Evolutionary conservation across 2,797 vertebrate species (phyloP).

Genomic region (Falco naumanni): DNA sequence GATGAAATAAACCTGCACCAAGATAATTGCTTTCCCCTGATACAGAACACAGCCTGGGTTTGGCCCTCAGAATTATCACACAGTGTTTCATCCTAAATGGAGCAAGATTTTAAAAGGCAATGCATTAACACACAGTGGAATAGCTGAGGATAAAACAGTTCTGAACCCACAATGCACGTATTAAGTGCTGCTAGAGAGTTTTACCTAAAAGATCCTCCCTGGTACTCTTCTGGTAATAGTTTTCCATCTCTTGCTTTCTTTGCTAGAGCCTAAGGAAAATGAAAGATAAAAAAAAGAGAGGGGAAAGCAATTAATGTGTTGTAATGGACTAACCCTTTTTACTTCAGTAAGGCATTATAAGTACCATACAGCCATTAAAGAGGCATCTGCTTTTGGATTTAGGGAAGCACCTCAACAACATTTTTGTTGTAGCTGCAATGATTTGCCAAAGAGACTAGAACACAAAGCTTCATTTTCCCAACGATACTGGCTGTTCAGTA

Average conservation of each 20-base stretch:
- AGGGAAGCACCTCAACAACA: neutral
- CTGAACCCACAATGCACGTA: neutral
- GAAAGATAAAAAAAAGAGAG: neutral
- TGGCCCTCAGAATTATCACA: neutral
- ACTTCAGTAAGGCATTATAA: neutral
- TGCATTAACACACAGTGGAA: neutral
- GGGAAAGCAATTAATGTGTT: neutral
- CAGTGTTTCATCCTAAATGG: neutral
- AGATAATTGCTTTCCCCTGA: neutral
- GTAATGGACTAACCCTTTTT: neutral
- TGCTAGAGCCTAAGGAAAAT: slow-evolving; percentile 82
- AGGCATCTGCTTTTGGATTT: neutral
- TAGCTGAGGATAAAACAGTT: neutral
- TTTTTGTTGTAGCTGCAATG: neutral
- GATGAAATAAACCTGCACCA: neutral
- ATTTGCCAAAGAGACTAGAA: neutral
- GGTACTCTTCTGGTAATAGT: slow-evolving; percentile 94
- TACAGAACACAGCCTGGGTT: neutral
- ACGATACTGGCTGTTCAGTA: neutral
- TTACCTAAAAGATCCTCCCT: slow-evolving; percentile 98
- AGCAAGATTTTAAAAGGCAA: neutral
- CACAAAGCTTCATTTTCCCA: neutral
- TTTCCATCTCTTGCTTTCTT: slow-evolving; percentile 95
- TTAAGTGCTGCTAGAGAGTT: neutral
- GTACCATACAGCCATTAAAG: neutral